Conservation (phyloP, 2,797 vertebrate genomes). For the Eidolon dupreanum region DNA sequence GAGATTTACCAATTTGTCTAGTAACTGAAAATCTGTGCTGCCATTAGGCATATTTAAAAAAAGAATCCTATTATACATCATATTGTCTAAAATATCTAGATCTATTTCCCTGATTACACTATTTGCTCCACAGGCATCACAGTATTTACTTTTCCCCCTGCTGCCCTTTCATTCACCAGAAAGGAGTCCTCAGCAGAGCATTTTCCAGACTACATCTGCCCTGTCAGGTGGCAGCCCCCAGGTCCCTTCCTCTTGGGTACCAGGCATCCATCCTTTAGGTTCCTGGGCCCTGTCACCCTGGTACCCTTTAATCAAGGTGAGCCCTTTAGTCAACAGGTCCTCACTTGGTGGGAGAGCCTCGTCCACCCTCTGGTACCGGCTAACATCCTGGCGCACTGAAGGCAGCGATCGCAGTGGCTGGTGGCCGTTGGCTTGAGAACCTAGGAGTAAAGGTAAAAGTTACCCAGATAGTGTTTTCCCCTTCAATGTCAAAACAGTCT, state of each 20-base stretch:
- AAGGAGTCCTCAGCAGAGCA: neutral
- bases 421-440: conserved; percentile 92
- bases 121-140: neutral
- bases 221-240: neutral
- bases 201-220: neutral
- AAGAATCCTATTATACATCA: neutral
- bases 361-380: conserved; percentile 97
- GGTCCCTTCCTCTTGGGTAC: neutral
- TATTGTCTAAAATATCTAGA: neutral
- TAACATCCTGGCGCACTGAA: conserved; percentile 96
- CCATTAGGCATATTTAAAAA: neutral
- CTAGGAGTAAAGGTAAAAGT: conserved; percentile 80
- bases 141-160: neutral
- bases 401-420: conserved; percentile 93
- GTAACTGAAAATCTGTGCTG: neutral
- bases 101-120: neutral
- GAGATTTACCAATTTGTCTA: neutral
- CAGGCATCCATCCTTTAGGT: neutral
- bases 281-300: neutral
- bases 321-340: conserved; percentile 73
- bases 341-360: conserved; percentile 98
- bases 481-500: neutral
- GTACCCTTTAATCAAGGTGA: neutral
- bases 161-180: neutral
- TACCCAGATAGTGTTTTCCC: neutral